phyloP scores from a whole-genome alignment of 2,888 invertebrate species.

The Aelia acuminata region DNA sequence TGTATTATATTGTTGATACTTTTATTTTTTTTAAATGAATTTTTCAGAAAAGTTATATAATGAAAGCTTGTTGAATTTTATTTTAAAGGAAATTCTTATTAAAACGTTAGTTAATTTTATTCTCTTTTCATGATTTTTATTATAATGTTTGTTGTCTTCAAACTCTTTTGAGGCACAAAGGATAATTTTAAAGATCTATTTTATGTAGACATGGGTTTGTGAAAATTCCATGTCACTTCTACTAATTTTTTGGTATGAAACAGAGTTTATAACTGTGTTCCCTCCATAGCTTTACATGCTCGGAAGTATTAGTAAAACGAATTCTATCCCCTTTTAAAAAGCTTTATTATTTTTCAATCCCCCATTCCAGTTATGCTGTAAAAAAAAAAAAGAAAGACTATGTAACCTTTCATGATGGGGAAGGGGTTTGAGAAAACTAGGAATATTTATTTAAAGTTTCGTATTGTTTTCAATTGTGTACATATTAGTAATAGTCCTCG shows the following conservation, averaged over 20 bases:
- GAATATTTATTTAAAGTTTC: constrained; percentile 44
- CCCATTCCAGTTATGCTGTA: constrained; percentile 36
- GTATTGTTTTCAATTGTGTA: constrained; percentile 47
- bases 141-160: background rate
- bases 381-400: background rate
- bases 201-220: background rate
- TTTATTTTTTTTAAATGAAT: background rate
- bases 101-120: constrained; percentile 7
- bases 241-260: constrained; percentile 47
- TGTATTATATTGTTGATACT: constrained; percentile 29
- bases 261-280: constrained; percentile 57
- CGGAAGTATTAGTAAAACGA: background rate
- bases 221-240: background rate
- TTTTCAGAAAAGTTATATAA: background rate
- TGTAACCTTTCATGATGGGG: background rate
- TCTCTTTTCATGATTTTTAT: constrained; percentile 25
- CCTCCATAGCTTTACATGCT: constrained; percentile 12
- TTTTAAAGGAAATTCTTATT: constrained; percentile 10
- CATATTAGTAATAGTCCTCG: constrained; percentile 42
- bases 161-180: background rate
- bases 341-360: constrained; percentile 40
- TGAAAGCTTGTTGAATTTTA: constrained; percentile 20
- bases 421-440: constrained; percentile 42
- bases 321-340: constrained; percentile 8
- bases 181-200: background rate